phyloP scores from a whole-genome alignment of 2,113 vertebrate genomes.

The Hyperopisus bebe region DNA sequence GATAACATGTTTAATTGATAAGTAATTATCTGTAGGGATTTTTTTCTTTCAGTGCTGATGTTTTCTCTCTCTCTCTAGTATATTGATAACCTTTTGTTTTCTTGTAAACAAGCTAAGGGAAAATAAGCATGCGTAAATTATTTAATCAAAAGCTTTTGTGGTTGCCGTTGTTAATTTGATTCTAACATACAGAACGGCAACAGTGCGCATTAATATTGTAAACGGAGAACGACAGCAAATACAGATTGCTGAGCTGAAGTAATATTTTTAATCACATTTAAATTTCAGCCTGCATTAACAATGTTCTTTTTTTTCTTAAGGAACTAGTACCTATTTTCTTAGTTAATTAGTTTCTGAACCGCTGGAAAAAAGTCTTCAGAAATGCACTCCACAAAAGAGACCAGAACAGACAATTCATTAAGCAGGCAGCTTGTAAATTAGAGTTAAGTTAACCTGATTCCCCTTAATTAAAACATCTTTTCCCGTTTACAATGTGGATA shows the following conservation, averaged over 20 bases:
- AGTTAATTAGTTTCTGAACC: conserved; percentile 82
- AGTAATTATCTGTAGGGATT: conserved; percentile 25
- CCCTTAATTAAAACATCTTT: conserved; percentile 90
- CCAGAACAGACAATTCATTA: conserved; percentile 84
- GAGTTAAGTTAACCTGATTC: conserved; percentile 86
- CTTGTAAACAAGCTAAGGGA: conserved; percentile 13
- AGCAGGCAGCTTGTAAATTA: conserved; percentile 83
- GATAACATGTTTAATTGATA: conserved; percentile 67
- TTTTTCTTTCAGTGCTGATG: conserved; percentile 17
- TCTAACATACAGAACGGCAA: not conserved
- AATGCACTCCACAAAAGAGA: conserved; percentile 83
- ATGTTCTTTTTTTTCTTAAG: not conserved
- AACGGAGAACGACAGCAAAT: not conserved
- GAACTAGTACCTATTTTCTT: conserved; percentile 56
- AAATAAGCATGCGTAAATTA: conserved; percentile 12
- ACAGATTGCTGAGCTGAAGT: not conserved
- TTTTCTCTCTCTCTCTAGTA: conserved; percentile 20
- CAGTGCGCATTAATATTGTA: not conserved
- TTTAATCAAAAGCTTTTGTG: conserved; percentile 23
- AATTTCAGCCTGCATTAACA: not conserved
- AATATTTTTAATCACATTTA: not conserved
- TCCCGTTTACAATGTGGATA: conserved; percentile 88
- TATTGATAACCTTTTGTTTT: conserved; percentile 23
- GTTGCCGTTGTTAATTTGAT: conserved; percentile 13
- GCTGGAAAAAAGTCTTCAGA: conserved; percentile 74